phyloP scores from a whole-genome alignment of 2,888 invertebrate genomes.

The Leptopilina myrica region DNA sequence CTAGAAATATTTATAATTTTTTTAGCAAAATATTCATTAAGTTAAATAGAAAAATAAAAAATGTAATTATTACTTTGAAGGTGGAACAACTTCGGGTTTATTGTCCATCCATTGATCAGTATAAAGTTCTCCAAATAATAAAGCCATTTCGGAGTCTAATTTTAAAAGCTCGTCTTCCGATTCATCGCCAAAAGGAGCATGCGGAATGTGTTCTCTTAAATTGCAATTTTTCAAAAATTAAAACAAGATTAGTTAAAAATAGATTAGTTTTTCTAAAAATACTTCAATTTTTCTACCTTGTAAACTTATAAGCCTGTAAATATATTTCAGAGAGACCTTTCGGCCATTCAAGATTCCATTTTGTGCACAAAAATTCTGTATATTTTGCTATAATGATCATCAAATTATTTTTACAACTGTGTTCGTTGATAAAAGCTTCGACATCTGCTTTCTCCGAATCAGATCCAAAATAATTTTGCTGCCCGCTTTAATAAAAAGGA shows the following conservation, averaged over 20 bases:
- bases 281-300: slow-evolving; percentile 5
- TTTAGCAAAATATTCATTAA: not conserved
- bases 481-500: slow-evolving; percentile 34
- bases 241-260: too few species aligned
- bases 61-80: slow-evolving; percentile 58
- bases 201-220: slow-evolving; percentile 78
- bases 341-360: slow-evolving; percentile 84
- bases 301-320: slow-evolving; percentile 78
- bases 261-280: not conserved
- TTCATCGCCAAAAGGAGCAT: slow-evolving; percentile 76
- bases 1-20: slow-evolving; percentile 46
- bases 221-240: not conserved
- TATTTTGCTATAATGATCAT: slow-evolving; percentile 81
- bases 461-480: slow-evolving; percentile 81
- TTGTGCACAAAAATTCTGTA: slow-evolving; percentile 79
- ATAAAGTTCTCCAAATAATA: slow-evolving; percentile 79
- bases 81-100: slow-evolving; percentile 66
- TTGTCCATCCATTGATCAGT: slow-evolving; percentile 72
- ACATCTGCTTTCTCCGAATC: slow-evolving; percentile 83
- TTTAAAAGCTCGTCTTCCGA: slow-evolving; percentile 73
- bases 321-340: slow-evolving; percentile 79
- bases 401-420: slow-evolving; percentile 76
- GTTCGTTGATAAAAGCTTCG: slow-evolving; percentile 80
- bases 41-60: not conserved
- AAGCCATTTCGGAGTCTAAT: slow-evolving; percentile 77